Evolutionary conservation across 1,140 invertebrate genomes (phyloP), one percentile per base, ranked within the genome.

Genomic region (Drosophila tani): DNA sequence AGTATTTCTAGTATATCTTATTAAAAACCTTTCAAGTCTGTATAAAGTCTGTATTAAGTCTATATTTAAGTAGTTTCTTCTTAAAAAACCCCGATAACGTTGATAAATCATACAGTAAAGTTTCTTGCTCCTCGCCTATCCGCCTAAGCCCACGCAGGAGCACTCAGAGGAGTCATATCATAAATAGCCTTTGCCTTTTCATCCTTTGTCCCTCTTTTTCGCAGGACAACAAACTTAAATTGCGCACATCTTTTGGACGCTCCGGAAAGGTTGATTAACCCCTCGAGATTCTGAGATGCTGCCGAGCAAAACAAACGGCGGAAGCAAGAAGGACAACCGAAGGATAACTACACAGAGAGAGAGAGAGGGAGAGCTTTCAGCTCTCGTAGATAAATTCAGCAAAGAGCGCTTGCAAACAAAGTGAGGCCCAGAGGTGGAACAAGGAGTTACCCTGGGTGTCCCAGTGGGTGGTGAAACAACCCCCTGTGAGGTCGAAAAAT

Each of bases 331-430:
- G 38, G 32, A 43, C 17, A 41, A 19, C 4, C 24, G 17, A 46
- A 35, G 35, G 50, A 47, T 63, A 40, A 11, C 35, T n/a, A 8
- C 35, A 35, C 8, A 11, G 14, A 5, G 17, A n/a, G 51, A 40
- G 51, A 17, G 17, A 9, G 19, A 38, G 8, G 6, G 29, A 43
- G 29, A 24, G 5, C 38, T 45, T 6, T 6, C 27, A 43, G 43
- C 46, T 56, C 57, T 58, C 84, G 70, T 66, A 81, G 85, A 84
- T 79, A 87, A 81, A 88, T 87, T 79, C 85, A 88, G 84, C 84
- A 46, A 51, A 47, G 27, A 51, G 57, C 29, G 83, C 83, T 87
- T 68, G 70, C 43, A 70, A 50, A 9, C 27, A 71, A 59, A 35
- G 41, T 17, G 51, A 9, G 32, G 21, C 32, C 27, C 24, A 21